Conservation (phyloP, 2,797 vertebrate genomes). For the Chrosomus eos region DNA sequence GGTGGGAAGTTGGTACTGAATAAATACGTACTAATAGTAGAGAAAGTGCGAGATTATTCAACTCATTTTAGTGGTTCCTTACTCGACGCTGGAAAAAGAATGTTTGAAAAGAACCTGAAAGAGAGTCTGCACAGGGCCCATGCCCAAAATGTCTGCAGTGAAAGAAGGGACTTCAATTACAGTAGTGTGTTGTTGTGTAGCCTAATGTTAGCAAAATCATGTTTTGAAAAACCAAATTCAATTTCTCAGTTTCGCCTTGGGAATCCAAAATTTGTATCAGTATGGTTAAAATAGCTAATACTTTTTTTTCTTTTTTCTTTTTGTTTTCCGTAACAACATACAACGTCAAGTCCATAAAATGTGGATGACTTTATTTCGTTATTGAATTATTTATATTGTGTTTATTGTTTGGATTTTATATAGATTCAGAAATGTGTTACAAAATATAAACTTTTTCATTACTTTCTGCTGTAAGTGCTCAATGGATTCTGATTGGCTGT, state of each 20-base stretch:
- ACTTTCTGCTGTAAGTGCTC: neutral
- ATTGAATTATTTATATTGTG: neutral
- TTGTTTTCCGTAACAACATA: neutral
- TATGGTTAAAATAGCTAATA: neutral
- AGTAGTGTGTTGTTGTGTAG: neutral
- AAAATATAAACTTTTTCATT: neutral
- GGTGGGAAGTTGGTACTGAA: constrained; percentile 27
- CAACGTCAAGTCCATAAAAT: too few species aligned
- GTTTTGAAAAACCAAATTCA: neutral
- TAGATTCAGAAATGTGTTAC: too few species aligned
- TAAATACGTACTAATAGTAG: neutral
- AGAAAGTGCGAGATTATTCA: neutral
- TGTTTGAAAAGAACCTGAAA: neutral
- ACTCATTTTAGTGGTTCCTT: neutral
- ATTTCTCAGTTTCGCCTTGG: neutral
- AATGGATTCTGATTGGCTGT: neutral
- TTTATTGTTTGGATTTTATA: neutral
- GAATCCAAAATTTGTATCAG: neutral
- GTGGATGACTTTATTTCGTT: neutral
- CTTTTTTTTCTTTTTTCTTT: neutral
- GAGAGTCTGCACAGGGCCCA: neutral
- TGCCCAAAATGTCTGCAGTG: neutral
- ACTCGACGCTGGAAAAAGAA: neutral
- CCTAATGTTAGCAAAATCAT: neutral
- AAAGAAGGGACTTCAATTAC: neutral